These are phyloP conservation scores for Chrysolina americana DNA, from an alignment of 2,888 invertebrate species.

Conservation along the genomic window DNA sequence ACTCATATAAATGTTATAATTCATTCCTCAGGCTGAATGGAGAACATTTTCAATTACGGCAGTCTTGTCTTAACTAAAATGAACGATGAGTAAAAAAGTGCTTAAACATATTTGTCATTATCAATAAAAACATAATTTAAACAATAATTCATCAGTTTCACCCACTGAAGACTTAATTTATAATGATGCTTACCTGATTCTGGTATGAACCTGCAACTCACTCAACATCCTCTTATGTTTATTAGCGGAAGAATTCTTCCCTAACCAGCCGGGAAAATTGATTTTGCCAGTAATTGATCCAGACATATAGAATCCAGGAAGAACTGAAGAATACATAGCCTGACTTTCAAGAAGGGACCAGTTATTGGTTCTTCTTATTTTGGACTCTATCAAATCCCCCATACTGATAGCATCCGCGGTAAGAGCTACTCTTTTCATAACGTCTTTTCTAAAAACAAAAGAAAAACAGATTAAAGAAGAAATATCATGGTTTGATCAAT, in stretches of 20 bases:
- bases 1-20: too few relatives aligned
- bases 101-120: too few relatives aligned
- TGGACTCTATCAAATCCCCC: conserved; percentile 88
- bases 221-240: conserved; percentile 88
- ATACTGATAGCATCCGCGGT: conserved; percentile 89
- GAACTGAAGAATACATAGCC: conserved; percentile 91
- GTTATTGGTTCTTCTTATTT: conserved; percentile 83
- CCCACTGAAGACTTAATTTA: too few relatives aligned
- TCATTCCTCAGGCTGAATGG: conserved; percentile 39
- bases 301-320: conserved; percentile 89
- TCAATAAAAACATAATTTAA: too few relatives aligned
- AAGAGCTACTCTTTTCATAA: conserved; percentile 76
- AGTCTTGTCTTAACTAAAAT: not conserved
- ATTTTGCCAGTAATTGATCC: conserved; percentile 86
- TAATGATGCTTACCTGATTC: conserved; percentile 76
- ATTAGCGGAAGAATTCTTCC: conserved; percentile 89
- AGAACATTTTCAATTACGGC: conserved; percentile 20
- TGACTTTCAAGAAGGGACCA: conserved; percentile 91
- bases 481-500: too few relatives aligned
- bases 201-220: conserved; percentile 89
- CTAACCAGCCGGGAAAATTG: conserved; percentile 96
- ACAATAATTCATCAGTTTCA: too few relatives aligned
- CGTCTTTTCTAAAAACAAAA: conserved; percentile 45
- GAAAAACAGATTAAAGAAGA: not conserved
- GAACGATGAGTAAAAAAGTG: not conserved